Evolutionary conservation across 2,113 vertebrate genomes (phyloP).

Genomic region (Ceratotherium simum): DNA sequence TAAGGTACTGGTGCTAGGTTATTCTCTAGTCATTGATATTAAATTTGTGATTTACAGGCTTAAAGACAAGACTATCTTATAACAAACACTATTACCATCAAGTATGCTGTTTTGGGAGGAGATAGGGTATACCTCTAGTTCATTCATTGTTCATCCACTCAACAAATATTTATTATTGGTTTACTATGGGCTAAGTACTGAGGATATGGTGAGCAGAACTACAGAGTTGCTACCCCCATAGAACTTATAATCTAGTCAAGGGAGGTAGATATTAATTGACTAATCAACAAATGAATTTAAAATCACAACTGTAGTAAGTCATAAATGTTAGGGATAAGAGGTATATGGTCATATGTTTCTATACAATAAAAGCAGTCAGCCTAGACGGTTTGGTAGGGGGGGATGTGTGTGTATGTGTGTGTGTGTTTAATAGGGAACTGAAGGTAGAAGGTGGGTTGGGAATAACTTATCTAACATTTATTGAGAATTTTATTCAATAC

Average conservation of each 20-base stretch:
- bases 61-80: background rate
- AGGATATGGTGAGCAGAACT: background rate
- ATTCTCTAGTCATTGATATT: background rate
- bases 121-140: background rate
- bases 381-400: background rate
- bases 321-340: background rate
- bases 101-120: background rate
- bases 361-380: background rate
- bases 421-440: background rate
- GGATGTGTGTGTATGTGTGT: background rate
- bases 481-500: background rate
- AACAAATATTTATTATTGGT: slow-evolving; percentile 12
- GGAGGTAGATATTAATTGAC: background rate
- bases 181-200: background rate
- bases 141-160: background rate
- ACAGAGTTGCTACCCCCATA: background rate
- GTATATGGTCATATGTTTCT: background rate
- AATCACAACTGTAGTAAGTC: background rate
- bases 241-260: background rate
- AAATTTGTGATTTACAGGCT: slow-evolving; percentile 1
- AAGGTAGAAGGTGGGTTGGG: background rate
- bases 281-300: slow-evolving; percentile 14
- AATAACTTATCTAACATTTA: slow-evolving; percentile 51
- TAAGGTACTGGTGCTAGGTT: background rate
- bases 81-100: background rate